Evolutionary conservation across 2,113 vertebrate genomes (phyloP).

Genomic region (Pterophyllum scalare): DNA sequence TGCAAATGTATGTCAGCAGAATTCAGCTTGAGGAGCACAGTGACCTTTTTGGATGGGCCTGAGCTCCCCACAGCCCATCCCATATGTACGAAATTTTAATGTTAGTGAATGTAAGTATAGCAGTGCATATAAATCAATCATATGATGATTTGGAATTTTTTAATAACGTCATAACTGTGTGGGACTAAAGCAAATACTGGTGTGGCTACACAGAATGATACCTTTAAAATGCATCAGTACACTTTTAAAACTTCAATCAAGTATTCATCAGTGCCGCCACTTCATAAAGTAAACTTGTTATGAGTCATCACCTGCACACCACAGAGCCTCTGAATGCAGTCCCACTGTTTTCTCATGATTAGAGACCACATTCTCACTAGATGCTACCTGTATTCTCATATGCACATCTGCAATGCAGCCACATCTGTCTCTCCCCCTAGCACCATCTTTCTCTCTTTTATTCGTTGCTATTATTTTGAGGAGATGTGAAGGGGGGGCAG

Average conservation of each 20-base stretch:
- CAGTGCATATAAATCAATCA: too few relatives aligned
- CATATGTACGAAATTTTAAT: background rate
- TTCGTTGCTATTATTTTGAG: slow-evolving; percentile 52
- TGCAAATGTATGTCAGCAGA: background rate
- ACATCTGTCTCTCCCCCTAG: slow-evolving; percentile 58
- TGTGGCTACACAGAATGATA: background rate
- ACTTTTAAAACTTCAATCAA: background rate
- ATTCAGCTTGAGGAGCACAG: too few relatives aligned
- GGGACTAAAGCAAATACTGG: too few relatives aligned
- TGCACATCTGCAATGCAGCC: background rate
- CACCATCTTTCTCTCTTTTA: background rate
- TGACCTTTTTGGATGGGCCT: too few relatives aligned
- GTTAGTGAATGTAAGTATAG: too few relatives aligned
- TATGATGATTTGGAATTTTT: too few relatives aligned
- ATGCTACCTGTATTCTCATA: background rate
- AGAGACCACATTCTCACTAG: background rate
- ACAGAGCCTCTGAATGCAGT: background rate
- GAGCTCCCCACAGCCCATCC: too few relatives aligned
- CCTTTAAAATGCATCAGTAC: background rate
- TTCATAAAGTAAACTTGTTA: background rate
- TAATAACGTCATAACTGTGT: too few relatives aligned
- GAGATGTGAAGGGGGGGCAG: slow-evolving; percentile 17
- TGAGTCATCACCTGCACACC: background rate
- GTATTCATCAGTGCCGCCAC: background rate
- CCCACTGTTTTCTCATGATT: slow-evolving; percentile 13